phyloP scores from a whole-genome alignment of 2,113 vertebrate species.

The Alligator mississippiensis region DNA sequence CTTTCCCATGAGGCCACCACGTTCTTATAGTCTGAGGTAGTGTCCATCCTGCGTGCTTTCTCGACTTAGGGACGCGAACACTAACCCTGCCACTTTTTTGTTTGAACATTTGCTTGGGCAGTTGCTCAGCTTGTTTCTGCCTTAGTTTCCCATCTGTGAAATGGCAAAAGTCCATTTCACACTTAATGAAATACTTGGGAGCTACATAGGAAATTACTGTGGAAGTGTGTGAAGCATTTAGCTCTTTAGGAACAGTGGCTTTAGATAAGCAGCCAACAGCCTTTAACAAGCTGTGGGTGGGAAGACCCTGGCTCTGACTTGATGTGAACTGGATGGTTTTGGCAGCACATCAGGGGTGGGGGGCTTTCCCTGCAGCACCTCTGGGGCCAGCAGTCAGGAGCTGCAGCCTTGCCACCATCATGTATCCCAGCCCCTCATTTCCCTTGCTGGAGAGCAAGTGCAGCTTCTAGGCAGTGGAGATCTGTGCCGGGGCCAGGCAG shows the following conservation, averaged over 20 bases:
- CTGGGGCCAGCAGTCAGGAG: too few relatives aligned
- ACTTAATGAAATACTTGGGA: neutral
- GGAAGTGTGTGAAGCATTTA: neutral
- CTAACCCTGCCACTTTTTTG: conserved; percentile 10
- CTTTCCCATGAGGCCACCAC: neutral
- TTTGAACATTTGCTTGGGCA: conserved; percentile 1
- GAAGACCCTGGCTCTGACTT: too few relatives aligned
- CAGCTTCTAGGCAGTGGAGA: too few relatives aligned
- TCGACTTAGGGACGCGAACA: rapidly evolving
- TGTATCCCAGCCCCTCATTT: too few relatives aligned
- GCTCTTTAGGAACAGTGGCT: neutral
- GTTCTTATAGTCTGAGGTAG: neutral
- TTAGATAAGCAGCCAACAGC: neutral
- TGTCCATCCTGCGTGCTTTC: neutral
- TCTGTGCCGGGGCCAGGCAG: too few relatives aligned
- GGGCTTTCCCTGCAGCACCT: too few relatives aligned
- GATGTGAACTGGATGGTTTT: too few relatives aligned
- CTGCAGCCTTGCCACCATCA: too few relatives aligned
- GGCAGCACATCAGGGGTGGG: too few relatives aligned
- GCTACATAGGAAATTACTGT: neutral
- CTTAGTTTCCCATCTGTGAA: neutral
- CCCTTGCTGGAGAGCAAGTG: too few relatives aligned
- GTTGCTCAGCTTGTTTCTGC: neutral
- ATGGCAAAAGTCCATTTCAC: neutral
- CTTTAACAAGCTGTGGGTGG: too few relatives aligned